Base-by-base conservation (phyloP, 2,888 invertebrate genomes). In the Mimachlamys varia region DNA sequence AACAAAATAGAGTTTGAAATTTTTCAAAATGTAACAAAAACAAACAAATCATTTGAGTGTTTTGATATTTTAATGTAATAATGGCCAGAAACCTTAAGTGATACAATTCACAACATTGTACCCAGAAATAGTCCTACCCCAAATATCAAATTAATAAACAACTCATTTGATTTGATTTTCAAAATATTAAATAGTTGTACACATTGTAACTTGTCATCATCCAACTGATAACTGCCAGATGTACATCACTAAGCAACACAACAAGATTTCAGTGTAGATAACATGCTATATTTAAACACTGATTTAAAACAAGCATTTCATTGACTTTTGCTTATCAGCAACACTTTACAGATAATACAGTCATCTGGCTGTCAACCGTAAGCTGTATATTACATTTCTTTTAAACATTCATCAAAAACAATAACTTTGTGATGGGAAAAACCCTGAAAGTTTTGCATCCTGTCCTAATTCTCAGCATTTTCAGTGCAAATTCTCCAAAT, bases 291-390 rank as follows among this genome's bases (percentile, higher is more conserved):
- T 33, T 76, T 76, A 33, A 76, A 76, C 76, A 76, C 76, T 76
- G 76, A 76, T 76, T 76, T 76, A 76, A 76, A 76, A 76, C 76
- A 76, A 76, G 76, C 76, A 76, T 76, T 76, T 76, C 76, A 76
- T 76, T 27, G 76, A 76, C 76, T 76, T 76, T 76, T 76, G 76
- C 76, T 76, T 27, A 10, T 33, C 33, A 22, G 76, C 76, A 76
- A 76, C 15, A 76, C 27, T 33, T 27, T 33, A 76, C 13, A 76
- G 27, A 33, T 33, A 76, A 27, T 27, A 44, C 7, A 44, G 76
- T 33, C 27, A 27, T n/a, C 58, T 58, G 53, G 15, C 53, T 58
- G 58, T n/a, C n/a, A 12, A 76, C 76, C 22, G 33, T 22, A 76
- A 10, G 17, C 76, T 76, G 33, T 58, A 19, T 17, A 55, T 55